Conservation (phyloP, 2,797 vertebrate species). For the Varecia variegata region DNA sequence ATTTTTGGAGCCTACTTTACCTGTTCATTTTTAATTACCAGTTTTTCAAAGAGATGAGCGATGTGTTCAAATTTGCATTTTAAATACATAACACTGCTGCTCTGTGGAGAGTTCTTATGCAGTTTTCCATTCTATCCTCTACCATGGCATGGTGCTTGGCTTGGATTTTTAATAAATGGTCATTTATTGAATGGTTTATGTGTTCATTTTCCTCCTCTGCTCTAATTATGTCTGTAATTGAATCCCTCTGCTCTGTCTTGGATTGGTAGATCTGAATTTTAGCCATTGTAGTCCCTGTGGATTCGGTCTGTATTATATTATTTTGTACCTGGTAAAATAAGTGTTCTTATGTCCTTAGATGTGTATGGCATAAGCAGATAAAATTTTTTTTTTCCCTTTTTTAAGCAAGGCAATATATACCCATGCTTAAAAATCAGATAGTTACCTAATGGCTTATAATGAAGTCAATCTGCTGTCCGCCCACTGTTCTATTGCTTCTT, state of each 20-base stretch:
- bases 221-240: not conserved
- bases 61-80: not conserved
- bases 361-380: not conserved
- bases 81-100: not conserved
- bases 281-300: not conserved
- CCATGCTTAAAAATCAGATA: conserved; percentile 2
- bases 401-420: not conserved
- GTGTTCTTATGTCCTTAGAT: not conserved
- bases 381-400: not conserved
- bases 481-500: not conserved
- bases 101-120: rapidly evolving
- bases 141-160: not conserved
- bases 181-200: not conserved
- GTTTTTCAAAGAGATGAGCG: not conserved
- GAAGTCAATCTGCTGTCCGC: not conserved
- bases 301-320: not conserved
- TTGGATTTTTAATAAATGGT: not conserved
- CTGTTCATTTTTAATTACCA: not conserved
- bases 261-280: not conserved
- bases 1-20: not conserved
- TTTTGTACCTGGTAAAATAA: not conserved
- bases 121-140: not conserved
- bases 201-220: conserved; percentile 20
- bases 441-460: not conserved
- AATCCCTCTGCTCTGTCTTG: not conserved